Evolutionary conservation across 1,140 invertebrate genomes (phyloP).

Genomic region (Diorhabda sublineata): DNA sequence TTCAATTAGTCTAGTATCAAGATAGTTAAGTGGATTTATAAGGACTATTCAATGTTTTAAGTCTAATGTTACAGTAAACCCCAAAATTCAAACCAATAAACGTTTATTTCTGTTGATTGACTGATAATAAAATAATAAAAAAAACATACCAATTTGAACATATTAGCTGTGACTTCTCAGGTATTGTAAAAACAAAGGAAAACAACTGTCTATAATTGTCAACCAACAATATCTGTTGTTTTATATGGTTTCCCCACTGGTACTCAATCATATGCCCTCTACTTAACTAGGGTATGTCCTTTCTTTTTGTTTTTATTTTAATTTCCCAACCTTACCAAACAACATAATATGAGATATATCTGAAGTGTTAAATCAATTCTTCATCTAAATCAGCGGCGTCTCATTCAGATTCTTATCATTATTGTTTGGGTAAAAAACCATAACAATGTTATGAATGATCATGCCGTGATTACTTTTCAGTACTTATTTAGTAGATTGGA

Average conservation of each 20-base stretch:
- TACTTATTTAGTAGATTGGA: too few relatives aligned
- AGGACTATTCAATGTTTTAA: too few relatives aligned
- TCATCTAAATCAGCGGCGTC: neutral
- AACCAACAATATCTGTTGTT: neutral
- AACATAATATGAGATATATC: neutral
- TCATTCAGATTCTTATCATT: too few relatives aligned
- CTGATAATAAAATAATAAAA: neutral
- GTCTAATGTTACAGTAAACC: too few relatives aligned
- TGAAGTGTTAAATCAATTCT: neutral
- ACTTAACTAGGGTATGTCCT: neutral
- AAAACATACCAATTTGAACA: neutral
- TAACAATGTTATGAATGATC: too few relatives aligned
- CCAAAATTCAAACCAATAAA: too few relatives aligned
- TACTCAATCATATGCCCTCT: neutral
- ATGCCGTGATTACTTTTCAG: too few relatives aligned
- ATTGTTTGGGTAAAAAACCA: too few relatives aligned
- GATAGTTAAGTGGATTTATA: too few relatives aligned
- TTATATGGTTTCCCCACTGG: neutral
- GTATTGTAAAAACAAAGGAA: neutral
- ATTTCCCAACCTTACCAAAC: neutral
- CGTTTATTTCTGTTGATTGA: too few relatives aligned
- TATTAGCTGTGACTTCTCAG: neutral
- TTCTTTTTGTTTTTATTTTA: neutral
- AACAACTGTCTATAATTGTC: neutral
- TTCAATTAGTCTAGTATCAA: too few relatives aligned